These are phyloP conservation scores for Bombylius discolor DNA, from an alignment of 2,888 invertebrate species.

Conservation along the genomic window DNA sequence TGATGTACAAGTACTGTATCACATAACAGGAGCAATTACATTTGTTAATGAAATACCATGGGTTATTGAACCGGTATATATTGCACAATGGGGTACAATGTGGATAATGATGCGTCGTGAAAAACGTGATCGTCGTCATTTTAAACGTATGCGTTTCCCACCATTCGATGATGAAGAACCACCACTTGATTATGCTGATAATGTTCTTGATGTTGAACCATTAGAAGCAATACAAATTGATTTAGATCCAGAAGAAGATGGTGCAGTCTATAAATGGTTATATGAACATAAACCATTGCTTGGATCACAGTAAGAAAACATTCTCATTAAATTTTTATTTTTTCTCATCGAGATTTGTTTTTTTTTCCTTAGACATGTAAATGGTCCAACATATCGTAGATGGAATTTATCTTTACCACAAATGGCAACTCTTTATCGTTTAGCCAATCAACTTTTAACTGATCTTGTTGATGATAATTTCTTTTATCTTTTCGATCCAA, in stretches of 20 bases:
- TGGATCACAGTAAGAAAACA: constrained; percentile 60
- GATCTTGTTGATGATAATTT: constrained; percentile 98
- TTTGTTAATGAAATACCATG: constrained; percentile 99
- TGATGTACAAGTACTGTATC: constrained; percentile 94
- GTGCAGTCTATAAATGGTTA: constrained; percentile 88
- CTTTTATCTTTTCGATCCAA: constrained; percentile 97
- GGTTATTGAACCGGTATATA: constrained; percentile 98
- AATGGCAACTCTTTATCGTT: constrained; percentile 92
- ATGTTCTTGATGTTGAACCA: constrained; percentile 97
- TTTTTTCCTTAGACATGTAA: constrained; percentile 54
- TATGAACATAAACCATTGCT: constrained; percentile 95
- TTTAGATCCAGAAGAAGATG: constrained; percentile 88
- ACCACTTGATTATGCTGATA: constrained; percentile 97
- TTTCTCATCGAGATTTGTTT: constrained; percentile 2
- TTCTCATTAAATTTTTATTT: neutral
- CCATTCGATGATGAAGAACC: constrained; percentile 99
- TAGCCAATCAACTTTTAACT: constrained; percentile 94
- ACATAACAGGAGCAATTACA: constrained; percentile 98
- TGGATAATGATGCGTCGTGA: constrained; percentile 99
- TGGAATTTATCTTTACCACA: constrained; percentile 95
- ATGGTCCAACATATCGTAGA: constrained; percentile 91
- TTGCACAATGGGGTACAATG: constrained; percentile 99
- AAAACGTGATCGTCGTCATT: constrained; percentile 95
- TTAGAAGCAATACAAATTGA: constrained; percentile 98
- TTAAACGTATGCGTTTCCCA: constrained; percentile 98